Evolutionary conservation across 2,797 vertebrate genomes (phyloP).

Genomic region (Liparis tanakae): DNA sequence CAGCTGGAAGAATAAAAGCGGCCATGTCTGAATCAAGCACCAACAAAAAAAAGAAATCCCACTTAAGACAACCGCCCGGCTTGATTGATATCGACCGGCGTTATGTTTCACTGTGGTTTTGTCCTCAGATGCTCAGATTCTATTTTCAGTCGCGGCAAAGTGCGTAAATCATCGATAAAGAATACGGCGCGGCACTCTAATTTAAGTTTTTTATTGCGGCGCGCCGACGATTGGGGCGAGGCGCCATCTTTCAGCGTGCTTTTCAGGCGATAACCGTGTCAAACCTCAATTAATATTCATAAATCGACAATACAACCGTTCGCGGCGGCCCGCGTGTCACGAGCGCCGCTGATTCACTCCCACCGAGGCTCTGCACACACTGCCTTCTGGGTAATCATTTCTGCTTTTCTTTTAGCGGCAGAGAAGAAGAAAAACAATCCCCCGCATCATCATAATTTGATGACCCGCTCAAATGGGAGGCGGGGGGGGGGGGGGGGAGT

Average conservation of each 20-base stretch:
- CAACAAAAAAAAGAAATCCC: not conserved
- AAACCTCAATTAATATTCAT: constrained; percentile 77
- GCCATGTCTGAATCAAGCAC: not conserved
- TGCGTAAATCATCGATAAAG: constrained; percentile 61
- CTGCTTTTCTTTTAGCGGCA: constrained; percentile 24
- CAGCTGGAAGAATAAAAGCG: not conserved
- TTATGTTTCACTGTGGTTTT: constrained; percentile 34
- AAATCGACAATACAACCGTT: constrained; percentile 67
- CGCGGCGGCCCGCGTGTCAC: constrained; percentile 47
- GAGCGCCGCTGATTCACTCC: constrained; percentile 33
- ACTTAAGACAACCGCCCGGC: not conserved
- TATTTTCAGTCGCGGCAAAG: constrained; percentile 46
- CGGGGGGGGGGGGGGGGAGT: not conserved
- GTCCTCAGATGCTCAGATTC: constrained; percentile 42
- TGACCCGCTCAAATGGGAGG: constrained; percentile 30
- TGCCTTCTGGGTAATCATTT: constrained; percentile 50
- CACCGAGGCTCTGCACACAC: constrained; percentile 38
- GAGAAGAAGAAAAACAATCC: constrained; percentile 24
- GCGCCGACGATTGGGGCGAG: constrained; percentile 62
- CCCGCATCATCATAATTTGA: constrained; percentile 58
- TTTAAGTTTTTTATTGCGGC: constrained; percentile 68
- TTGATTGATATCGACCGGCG: constrained; percentile 5
- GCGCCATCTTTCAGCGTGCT: constrained; percentile 70
- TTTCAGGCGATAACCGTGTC: constrained; percentile 73
- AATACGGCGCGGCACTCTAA: constrained; percentile 65